phyloP scores from a whole-genome alignment of 2,113 vertebrate species.

The Sporophila hypoxantha region DNA sequence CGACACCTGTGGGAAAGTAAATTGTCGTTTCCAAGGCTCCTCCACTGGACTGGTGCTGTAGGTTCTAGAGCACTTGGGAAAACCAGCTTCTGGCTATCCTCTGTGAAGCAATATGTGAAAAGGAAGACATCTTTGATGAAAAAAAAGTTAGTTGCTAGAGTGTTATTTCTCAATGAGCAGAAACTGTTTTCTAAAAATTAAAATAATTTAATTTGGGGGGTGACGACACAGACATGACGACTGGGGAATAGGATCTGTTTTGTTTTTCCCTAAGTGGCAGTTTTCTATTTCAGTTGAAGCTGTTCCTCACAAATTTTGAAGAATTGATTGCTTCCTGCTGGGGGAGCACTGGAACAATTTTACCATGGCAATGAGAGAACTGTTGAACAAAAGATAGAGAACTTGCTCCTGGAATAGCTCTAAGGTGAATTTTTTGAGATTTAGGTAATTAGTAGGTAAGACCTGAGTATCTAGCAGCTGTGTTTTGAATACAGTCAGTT shows the following conservation, averaged over 20 bases:
- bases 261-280: neutral
- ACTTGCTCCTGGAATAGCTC: neutral
- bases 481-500: neutral
- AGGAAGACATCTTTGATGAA: neutral
- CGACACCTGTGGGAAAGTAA: neutral
- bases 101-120: neutral
- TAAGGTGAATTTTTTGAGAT: neutral
- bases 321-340: neutral
- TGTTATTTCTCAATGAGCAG: neutral
- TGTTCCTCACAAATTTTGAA: neutral
- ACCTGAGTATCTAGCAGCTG: neutral
- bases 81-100: neutral
- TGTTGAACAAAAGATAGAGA: neutral
- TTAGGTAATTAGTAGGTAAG: neutral
- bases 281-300: neutral
- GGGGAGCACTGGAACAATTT: neutral
- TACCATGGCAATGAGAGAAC: neutral
- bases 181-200: neutral
- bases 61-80: neutral
- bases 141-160: neutral
- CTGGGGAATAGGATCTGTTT: neutral
- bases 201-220: neutral
- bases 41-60: neutral
- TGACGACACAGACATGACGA: neutral
- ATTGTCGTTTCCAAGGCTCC: fast-evolving